phyloP scores from a whole-genome alignment of 2,113 vertebrate species.

The Mesembrinibis cayennensis region DNA sequence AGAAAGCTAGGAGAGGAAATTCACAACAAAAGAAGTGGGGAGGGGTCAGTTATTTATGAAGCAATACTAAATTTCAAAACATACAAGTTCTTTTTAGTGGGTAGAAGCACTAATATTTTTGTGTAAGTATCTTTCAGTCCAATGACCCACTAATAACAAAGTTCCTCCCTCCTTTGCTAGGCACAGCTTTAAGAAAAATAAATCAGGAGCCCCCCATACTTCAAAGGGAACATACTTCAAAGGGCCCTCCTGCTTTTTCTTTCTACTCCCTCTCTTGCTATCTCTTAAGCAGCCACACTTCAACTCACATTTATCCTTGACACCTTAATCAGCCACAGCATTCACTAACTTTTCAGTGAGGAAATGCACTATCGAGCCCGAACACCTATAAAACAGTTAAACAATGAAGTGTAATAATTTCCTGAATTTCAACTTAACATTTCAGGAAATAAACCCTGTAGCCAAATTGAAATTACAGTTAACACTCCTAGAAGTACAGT shows the following conservation, averaged over 20 bases:
- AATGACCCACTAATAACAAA: background rate
- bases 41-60: background rate
- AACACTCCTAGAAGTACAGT: background rate
- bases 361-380: background rate
- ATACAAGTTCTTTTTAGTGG: background rate
- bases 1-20: background rate
- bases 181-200: constrained; percentile 34
- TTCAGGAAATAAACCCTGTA: background rate
- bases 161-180: background rate
- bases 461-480: background rate
- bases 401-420: constrained; percentile 4
- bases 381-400: background rate
- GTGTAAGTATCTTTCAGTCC: background rate
- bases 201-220: constrained; percentile 4
- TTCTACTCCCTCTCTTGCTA: constrained; percentile 11
- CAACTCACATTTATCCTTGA: constrained; percentile 10
- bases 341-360: background rate
- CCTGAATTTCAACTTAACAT: background rate
- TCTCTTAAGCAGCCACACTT: constrained; percentile 22
- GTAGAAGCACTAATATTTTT: background rate
- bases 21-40: background rate
- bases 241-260: background rate
- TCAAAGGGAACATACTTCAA: constrained; percentile 56
- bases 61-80: background rate
- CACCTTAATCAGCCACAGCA: background rate